Percentiles rank a stretch among this genome's conserved stretches.
Conservation (phyloP, 37 sponge, comb jelly and placozoan genomes). For the Ephydatia muelleri region DNA sequence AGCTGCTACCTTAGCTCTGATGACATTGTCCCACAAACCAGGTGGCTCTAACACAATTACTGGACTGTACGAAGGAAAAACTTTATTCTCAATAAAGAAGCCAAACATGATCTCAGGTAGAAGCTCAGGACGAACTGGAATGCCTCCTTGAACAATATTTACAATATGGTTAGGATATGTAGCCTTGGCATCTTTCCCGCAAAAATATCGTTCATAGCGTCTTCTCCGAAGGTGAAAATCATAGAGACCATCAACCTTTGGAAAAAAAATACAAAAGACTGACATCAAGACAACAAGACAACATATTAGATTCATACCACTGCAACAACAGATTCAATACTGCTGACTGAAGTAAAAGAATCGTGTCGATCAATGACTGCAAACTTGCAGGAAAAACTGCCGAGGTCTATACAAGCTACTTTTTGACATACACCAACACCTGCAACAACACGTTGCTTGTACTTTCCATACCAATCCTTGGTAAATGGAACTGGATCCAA, state of each 20-base stretch:
- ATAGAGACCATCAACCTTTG: conserved; percentile 35
- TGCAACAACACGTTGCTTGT: too few species aligned
- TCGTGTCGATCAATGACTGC: conserved; percentile 7
- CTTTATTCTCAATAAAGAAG: conserved; percentile 8
- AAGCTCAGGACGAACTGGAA: conserved; percentile 4
- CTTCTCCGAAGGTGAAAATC: conserved; percentile 30
- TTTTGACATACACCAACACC: too few species aligned
- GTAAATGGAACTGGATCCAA: too few species aligned
- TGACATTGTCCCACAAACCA: conserved; percentile 3
- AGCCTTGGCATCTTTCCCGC: conserved; percentile 27
- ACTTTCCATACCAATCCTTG: too few species aligned
- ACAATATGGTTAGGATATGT: conserved; percentile 1
- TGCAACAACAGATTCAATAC: conserved; percentile 12
- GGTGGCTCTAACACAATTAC: conserved; percentile 19
- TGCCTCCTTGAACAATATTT: background rate
- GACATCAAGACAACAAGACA: too few species aligned
- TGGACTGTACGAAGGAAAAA: conserved; percentile 10
- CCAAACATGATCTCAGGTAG: conserved; percentile 21
- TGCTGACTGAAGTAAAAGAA: background rate
- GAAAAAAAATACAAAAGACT: too few species aligned
- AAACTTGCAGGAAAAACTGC: conserved; percentile 39
- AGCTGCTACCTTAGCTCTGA: background rate
- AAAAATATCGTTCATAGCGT: conserved; percentile 25
- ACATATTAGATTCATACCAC: too few species aligned
- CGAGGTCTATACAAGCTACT: conserved; percentile 14